These are phyloP conservation scores for Heteromurus nitidus DNA, from an alignment of 2,888 invertebrate genomes.

Conservation along the genomic window DNA sequence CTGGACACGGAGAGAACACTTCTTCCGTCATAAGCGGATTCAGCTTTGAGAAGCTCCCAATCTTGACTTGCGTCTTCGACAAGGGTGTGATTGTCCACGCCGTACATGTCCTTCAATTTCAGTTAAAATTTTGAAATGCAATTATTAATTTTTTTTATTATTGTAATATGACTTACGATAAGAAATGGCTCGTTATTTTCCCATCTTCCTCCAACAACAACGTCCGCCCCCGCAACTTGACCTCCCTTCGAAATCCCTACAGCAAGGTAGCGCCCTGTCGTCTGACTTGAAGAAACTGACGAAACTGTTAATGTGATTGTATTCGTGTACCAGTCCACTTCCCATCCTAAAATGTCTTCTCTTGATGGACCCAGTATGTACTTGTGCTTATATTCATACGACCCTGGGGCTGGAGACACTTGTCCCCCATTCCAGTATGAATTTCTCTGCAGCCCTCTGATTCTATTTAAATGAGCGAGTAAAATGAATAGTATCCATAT, in stretches of 20 bases:
- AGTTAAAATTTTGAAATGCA: too few relatives aligned
- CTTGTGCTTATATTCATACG: too few relatives aligned
- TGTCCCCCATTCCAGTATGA: too few relatives aligned
- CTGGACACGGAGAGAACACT: neutral
- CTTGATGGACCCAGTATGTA: too few relatives aligned
- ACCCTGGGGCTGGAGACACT: too few relatives aligned
- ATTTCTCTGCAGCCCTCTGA: too few relatives aligned
- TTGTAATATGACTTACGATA: too few relatives aligned
- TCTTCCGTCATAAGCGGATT: too few relatives aligned
- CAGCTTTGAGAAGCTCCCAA: neutral
- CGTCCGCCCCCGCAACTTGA: neutral
- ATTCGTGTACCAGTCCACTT: neutral
- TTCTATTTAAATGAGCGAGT: too few relatives aligned
- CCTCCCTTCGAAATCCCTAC: neutral
- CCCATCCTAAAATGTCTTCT: neutral
- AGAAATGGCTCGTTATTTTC: neutral
- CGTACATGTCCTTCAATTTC: constrained; percentile 13
- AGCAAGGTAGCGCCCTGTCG: neutral
- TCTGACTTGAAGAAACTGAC: neutral
- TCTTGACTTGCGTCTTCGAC: neutral
- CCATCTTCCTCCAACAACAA: neutral
- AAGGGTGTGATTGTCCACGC: neutral
- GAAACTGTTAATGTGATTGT: neutral
- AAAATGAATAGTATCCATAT: too few relatives aligned
- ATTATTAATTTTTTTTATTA: too few relatives aligned